These are phyloP conservation scores for Isoperla grammatica DNA, from an alignment of 2,888 invertebrate genomes.

Conservation along the genomic window DNA sequence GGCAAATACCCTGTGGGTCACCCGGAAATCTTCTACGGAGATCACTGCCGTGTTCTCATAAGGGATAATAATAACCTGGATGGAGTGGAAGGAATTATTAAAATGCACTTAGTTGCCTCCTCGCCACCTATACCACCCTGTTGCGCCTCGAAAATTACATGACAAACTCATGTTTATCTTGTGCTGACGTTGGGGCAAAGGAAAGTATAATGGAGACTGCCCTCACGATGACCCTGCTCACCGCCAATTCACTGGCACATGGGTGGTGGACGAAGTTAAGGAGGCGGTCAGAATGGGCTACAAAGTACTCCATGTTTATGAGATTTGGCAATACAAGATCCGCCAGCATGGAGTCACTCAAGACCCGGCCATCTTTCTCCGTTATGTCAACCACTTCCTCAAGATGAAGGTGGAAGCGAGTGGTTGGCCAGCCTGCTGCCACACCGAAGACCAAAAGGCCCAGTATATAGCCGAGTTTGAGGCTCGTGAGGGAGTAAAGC, in stretches of 20 bases:
- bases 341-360: constrained; percentile 40
- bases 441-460: constrained; percentile 22
- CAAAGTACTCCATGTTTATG: constrained; percentile 7
- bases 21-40: constrained; percentile 30
- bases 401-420: constrained; percentile 36
- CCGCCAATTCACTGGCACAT: constrained; percentile 36
- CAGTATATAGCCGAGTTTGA: constrained; percentile 28
- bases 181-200: not conserved
- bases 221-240: constrained; percentile 18
- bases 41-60: too few species aligned
- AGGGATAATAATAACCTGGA: constrained; percentile 2
- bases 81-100: constrained; percentile 33
- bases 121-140: constrained; percentile 14
- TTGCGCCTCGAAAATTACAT: not conserved
- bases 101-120: constrained; percentile 35
- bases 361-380: constrained; percentile 13
- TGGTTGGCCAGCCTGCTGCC: constrained; percentile 34
- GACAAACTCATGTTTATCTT: not conserved
- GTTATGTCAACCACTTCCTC: too few species aligned
- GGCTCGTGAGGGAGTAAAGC: constrained; percentile 21
- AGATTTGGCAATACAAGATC: constrained; percentile 37
- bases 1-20: constrained; percentile 36
- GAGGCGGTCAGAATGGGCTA: constrained; percentile 32
- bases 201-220: too few species aligned
- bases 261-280: constrained; percentile 38